Evolutionary conservation across 2,888 invertebrate species (phyloP).

Genomic region (Heliconius hortense): DNA sequence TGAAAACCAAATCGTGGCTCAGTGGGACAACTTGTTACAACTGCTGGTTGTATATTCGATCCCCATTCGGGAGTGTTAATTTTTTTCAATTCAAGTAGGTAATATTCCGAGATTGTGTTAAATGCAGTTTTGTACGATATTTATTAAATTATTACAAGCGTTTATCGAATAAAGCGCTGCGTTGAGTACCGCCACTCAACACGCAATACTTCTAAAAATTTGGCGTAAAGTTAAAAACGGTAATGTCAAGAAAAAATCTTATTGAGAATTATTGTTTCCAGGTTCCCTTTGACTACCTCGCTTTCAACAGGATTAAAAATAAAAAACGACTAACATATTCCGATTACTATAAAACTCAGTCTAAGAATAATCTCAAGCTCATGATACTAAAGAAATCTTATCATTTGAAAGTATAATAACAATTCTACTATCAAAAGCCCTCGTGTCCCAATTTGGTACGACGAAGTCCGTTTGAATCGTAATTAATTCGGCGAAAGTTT

Average conservation of each 20-base stretch:
- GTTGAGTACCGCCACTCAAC: too few relatives aligned
- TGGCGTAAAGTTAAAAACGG: background rate
- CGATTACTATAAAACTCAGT: background rate
- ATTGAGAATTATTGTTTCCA: background rate
- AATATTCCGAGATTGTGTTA: too few relatives aligned
- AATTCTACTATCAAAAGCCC: constrained; percentile 31
- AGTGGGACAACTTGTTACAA: too few relatives aligned
- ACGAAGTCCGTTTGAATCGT: constrained; percentile 63
- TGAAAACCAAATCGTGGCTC: too few relatives aligned
- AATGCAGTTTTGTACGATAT: too few relatives aligned
- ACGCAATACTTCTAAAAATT: too few relatives aligned
- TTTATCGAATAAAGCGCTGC: too few relatives aligned
- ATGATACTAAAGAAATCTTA: constrained; percentile 52
- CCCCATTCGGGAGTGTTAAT: background rate
- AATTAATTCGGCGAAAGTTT: constrained; percentile 73
- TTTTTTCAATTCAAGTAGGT: too few relatives aligned
- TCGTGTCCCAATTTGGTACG: constrained; percentile 56
- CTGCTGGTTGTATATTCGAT: background rate
- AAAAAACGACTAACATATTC: background rate
- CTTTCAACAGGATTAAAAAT: background rate
- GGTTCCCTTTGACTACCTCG: background rate
- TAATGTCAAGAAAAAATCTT: background rate
- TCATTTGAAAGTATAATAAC: constrained; percentile 77
- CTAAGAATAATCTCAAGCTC: constrained; percentile 4
- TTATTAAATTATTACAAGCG: too few relatives aligned